A percentile compares a stretch with the other conserved stretches of the same genome.
Evolutionary conservation across 1,140 invertebrate species (phyloP).

Genomic region (Myzus persicae): DNA sequence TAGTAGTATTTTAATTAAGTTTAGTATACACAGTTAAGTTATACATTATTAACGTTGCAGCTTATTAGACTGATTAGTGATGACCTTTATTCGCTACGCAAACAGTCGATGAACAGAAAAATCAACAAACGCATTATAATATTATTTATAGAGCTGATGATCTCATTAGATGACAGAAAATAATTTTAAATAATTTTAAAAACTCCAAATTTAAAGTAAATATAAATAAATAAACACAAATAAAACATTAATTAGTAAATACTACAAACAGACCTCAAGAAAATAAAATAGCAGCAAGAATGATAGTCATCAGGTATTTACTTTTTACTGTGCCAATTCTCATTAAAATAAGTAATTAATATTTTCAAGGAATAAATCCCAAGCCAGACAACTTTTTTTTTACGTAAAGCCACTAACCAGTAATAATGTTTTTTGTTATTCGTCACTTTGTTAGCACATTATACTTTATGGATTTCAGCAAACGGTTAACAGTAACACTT

Average conservation of each 20-base stretch:
- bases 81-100: neutral
- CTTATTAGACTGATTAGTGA: neutral
- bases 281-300: neutral
- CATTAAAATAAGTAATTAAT: conserved; percentile 14
- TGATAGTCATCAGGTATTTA: neutral
- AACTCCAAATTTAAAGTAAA: neutral
- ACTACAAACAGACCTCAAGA: neutral
- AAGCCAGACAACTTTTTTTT: neutral
- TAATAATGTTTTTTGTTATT: neutral
- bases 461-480: neutral
- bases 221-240: neutral
- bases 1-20: too few species aligned
- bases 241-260: neutral
- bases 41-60: too few species aligned
- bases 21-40: too few species aligned
- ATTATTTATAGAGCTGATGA: too few species aligned
- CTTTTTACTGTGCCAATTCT: neutral
- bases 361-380: neutral
- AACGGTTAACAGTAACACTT: neutral
- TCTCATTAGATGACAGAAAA: too few species aligned
- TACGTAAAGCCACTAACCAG: neutral
- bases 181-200: neutral
- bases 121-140: neutral
- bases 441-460: neutral
- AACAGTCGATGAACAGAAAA: neutral